Evolutionary conservation across 2,113 vertebrate species (phyloP), one percentile per base, ranked within the genome.

Genomic region (Misgurnus anguillicaudatus): DNA sequence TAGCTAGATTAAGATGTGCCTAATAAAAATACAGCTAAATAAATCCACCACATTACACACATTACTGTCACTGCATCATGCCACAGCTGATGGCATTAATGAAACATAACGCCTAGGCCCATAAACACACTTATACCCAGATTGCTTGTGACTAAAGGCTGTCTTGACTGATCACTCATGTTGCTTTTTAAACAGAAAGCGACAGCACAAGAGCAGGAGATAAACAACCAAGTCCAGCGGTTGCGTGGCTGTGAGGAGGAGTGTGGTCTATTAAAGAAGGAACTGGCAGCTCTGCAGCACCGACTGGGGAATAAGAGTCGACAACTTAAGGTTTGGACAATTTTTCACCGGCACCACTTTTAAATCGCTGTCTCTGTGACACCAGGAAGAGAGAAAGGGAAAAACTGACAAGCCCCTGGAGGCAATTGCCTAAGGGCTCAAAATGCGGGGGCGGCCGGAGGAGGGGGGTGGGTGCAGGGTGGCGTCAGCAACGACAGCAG

Each of bases 251-350:
- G 87, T 88, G 75, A 95, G 71, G 92, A 95, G 79, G 92, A 96
- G 91, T 92, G 91, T 75, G 61, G 60, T 58, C 13, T 81, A 88
- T 91, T 95, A 90, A 95, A 95, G 92, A 92, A 90, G 85, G 93
- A 98, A 89, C 89, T 97, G 78, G 64, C 88, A 87, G 89, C 88
- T 86, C 93, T 97, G 87, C 91, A 90, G 78, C 87, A 91, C 88
- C 94, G 94, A 91, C 92, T 95, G 89, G 90, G 91, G 91, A 92
- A 94, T 91, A 94, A 92, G 90, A 95, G 90, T 87, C 89, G 91
- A 85, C 94, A 96, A 93, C 88, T 95, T 89, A 91, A 96, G 96
- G 96, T 98, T 92, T 89, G 85, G 88, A 91, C 88, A 86, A 87
- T 90, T 93, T 87, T 79, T 66, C 83, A 84, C 82, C 85, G 86